Conservation (phyloP, 2,797 vertebrate genomes). For the Lepus townsendii region DNA sequence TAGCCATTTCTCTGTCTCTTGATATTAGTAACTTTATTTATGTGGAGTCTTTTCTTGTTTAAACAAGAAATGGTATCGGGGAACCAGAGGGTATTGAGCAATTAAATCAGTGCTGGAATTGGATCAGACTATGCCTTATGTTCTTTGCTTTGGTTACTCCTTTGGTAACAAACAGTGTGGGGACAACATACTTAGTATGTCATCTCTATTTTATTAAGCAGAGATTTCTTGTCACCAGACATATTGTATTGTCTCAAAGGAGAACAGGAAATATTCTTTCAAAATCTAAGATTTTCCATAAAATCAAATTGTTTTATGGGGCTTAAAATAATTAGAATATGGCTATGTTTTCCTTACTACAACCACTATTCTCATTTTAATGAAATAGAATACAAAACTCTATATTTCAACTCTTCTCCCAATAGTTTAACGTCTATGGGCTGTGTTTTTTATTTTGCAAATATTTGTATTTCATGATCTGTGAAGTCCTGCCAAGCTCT, state of each 20-base stretch:
- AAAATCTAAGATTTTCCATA: background rate
- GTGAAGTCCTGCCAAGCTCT: background rate
- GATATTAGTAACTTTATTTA: background rate
- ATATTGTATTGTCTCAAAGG: background rate
- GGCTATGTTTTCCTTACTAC: slow-evolving; percentile 13
- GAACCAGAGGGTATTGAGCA: background rate
- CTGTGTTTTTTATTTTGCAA: background rate
- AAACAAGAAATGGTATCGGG: background rate
- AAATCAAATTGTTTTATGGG: background rate
- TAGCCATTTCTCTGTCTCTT: background rate
- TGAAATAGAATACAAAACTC: background rate
- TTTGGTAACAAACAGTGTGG: background rate
- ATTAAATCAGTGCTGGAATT: background rate
- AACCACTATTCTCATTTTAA: slow-evolving; percentile 18
- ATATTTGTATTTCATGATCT: slow-evolving; percentile 18
- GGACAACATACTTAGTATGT: background rate
- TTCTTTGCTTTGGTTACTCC: background rate
- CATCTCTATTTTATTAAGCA: background rate
- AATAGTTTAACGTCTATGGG: background rate
- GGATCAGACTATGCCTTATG: background rate
- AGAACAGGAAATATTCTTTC: background rate
- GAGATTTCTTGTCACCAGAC: background rate
- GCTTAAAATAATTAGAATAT: background rate
- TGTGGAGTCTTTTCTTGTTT: background rate
- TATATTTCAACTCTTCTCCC: background rate